These are phyloP conservation scores for Psittacula echo DNA, from an alignment of 2,797 vertebrate genomes.

Conservation along the genomic window DNA sequence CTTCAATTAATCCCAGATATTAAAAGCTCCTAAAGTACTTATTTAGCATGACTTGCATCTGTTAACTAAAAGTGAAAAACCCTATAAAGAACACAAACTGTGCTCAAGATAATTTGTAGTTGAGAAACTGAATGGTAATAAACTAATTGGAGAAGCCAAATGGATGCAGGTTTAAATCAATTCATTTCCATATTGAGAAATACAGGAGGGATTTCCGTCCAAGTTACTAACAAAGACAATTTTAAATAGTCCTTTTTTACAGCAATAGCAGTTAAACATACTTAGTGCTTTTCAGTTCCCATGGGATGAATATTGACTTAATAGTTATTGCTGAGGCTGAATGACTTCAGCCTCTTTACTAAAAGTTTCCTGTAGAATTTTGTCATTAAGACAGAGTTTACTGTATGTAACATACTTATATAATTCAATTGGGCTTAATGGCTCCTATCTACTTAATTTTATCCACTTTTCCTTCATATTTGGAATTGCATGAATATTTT, in stretches of 20 bases:
- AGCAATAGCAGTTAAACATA: not conserved
- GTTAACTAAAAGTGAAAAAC: not conserved
- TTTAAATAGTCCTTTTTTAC: conserved; percentile 4
- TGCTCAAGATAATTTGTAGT: not conserved
- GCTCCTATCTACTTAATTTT: not conserved
- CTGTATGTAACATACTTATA: not conserved
- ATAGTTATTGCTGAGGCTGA: conserved; percentile 21
- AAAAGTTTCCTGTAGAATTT: conserved; percentile 5
- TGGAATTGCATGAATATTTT: not conserved
- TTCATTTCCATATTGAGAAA: not conserved
- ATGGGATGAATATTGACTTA: not conserved
- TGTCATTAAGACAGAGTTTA: not conserved
- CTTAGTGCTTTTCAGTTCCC: not conserved
- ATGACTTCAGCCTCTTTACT: conserved; percentile 12
- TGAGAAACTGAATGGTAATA: not conserved
- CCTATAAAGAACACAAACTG: not conserved
- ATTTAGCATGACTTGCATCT: not conserved
- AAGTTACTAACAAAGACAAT: conserved; percentile 2
- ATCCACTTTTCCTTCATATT: not conserved
- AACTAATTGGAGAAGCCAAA: not conserved
- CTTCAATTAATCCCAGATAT: not conserved
- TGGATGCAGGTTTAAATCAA: not conserved
- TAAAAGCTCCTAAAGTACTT: not conserved
- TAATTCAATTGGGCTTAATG: conserved; percentile 20
- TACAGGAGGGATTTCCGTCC: not conserved